A percentile compares a stretch with the other conserved stretches of the same genome.
phyloP scores from a whole-genome alignment of 2,888 invertebrate species.

The Drymonia ruficornis region DNA sequence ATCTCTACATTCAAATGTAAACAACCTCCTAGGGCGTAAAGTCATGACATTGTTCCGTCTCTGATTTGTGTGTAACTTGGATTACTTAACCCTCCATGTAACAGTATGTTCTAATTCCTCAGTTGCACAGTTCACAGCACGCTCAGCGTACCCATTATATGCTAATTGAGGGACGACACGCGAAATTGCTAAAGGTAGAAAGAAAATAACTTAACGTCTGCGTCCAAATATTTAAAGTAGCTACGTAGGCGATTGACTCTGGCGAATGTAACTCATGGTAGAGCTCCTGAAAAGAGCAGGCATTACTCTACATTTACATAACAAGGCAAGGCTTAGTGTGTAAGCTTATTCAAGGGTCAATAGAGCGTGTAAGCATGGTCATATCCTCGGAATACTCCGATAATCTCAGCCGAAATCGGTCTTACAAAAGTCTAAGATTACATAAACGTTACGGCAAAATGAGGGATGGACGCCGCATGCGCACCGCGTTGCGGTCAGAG shows the following conservation, averaged over 20 bases:
- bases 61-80: slow-evolving; percentile 28
- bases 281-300: neutral
- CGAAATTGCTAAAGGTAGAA: slow-evolving; percentile 55
- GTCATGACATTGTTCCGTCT: slow-evolving; percentile 28
- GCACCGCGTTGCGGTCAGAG: slow-evolving; percentile 28
- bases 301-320: slow-evolving; percentile 39
- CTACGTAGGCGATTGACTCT: no score
- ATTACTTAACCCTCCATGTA: slow-evolving; percentile 60
- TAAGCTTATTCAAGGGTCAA: slow-evolving; percentile 45
- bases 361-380: slow-evolving; percentile 36
- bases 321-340: slow-evolving; percentile 33
- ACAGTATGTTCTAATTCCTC: slow-evolving; percentile 64
- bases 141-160: slow-evolving; percentile 59
- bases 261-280: no score
- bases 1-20: no score
- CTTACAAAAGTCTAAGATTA: slow-evolving; percentile 47
- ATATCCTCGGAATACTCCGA: slow-evolving; percentile 37
- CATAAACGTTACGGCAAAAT: slow-evolving; percentile 48
- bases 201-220: slow-evolving; percentile 33
- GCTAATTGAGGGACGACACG: slow-evolving; percentile 69
- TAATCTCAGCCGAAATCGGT: slow-evolving; percentile 31
- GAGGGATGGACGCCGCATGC: slow-evolving; percentile 55
- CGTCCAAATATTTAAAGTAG: no score
- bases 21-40: slow-evolving; percentile 12
- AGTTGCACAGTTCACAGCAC: slow-evolving; percentile 49